phyloP scores from a whole-genome alignment of 2,888 invertebrate genomes.

The Eupithecia abbreviata region DNA sequence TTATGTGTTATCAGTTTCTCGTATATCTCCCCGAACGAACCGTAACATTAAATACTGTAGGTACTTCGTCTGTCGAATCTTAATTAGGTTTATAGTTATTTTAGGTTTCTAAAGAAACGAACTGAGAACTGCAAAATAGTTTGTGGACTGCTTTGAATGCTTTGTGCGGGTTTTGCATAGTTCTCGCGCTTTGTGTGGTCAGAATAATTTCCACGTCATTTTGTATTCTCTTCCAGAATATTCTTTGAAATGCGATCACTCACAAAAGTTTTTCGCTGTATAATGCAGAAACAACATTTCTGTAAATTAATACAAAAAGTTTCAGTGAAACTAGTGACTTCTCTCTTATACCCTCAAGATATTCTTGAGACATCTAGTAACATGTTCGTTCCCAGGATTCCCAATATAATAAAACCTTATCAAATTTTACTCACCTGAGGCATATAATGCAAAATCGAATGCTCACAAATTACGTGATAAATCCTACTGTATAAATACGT shows the following conservation, averaged over 20 bases:
- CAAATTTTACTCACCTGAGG: not conserved
- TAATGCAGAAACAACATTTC: not conserved
- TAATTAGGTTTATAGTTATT: not conserved
- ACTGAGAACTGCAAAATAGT: constrained; percentile 25
- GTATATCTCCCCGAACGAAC: not conserved
- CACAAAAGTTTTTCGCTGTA: not conserved
- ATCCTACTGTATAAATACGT: no score
- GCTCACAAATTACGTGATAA: no score
- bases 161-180: constrained; percentile 21
- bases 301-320: not conserved
- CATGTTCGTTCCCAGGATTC: not conserved
- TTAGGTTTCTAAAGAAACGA: constrained; percentile 5
- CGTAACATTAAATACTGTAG: not conserved
- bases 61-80: not conserved
- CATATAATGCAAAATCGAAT: no score
- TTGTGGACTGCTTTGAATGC: constrained; percentile 19
- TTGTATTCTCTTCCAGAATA: constrained; percentile 18
- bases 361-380: not conserved
- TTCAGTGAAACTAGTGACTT: not conserved
- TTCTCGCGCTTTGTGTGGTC: constrained; percentile 20
- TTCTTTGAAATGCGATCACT: constrained; percentile 20
- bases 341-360: not conserved
- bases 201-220: constrained; percentile 22
- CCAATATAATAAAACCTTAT: not conserved
- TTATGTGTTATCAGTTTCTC: no score